A percentile compares a stretch with the other conserved stretches of the same genome.
Evolutionary conservation across 2,888 invertebrate genomes (phyloP).

Genomic region (Metalampra italica): DNA sequence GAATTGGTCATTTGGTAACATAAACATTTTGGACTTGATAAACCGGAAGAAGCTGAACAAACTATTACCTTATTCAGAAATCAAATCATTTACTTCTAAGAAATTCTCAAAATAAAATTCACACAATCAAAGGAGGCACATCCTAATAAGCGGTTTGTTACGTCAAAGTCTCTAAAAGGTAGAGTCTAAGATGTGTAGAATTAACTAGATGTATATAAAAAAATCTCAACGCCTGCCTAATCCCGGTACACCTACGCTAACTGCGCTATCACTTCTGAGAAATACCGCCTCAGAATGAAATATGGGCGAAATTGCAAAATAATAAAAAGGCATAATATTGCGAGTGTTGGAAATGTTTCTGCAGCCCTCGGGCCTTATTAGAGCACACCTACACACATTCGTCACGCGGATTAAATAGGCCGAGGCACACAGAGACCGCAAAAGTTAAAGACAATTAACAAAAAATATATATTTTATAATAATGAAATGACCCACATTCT

Average conservation of each 20-base stretch:
- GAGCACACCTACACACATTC: slow-evolving; percentile 19
- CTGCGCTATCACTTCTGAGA: slow-evolving; percentile 1
- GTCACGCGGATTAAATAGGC: slow-evolving; percentile 19
- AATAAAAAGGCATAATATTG: slow-evolving; percentile 24
- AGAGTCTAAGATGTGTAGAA: background rate
- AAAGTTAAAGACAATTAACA: background rate
- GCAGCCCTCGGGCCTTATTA: slow-evolving; percentile 29
- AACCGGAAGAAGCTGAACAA: too few relatives aligned
- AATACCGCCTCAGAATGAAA: slow-evolving; percentile 4
- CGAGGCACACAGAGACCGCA: slow-evolving; percentile 7
- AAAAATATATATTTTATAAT: too few relatives aligned
- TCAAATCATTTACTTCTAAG: too few relatives aligned
- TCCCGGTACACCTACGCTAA: background rate
- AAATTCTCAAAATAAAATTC: too few relatives aligned
- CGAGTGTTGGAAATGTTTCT: slow-evolving; percentile 21
- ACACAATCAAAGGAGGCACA: too few relatives aligned
- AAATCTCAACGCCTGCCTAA: slow-evolving; percentile 1
- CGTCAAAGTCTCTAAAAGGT: too few relatives aligned
- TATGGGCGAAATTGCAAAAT: slow-evolving; percentile 21
- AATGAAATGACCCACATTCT: too few relatives aligned
- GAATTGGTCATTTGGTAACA: too few relatives aligned
- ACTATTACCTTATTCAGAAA: too few relatives aligned
- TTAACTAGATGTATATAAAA: background rate
- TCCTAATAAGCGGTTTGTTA: too few relatives aligned
- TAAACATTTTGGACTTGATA: too few relatives aligned